These are phyloP conservation scores for Lutjanus argentimaculatus DNA, from an alignment of 2,797 vertebrate genomes.

Conservation along the genomic window DNA sequence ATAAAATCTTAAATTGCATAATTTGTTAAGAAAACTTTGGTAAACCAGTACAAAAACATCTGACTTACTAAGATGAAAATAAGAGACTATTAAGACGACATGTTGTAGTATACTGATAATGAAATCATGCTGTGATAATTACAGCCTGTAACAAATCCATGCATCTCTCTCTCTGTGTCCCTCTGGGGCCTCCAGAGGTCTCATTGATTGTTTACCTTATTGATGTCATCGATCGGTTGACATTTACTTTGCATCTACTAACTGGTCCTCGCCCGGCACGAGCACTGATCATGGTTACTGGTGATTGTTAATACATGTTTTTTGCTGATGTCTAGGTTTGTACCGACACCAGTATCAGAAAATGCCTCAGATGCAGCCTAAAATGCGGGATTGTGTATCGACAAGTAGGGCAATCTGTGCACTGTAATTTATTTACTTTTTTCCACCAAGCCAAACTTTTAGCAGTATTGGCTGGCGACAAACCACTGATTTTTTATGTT, in stretches of 20 bases:
- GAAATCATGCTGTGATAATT: not conserved
- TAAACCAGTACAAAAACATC: too few species aligned
- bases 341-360: too few species aligned
- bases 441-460: not conserved
- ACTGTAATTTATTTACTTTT: not conserved
- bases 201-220: slow-evolving; percentile 1
- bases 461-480: not conserved
- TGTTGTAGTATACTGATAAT: not conserved
- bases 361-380: too few species aligned
- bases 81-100: not conserved
- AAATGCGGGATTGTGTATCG: too few species aligned
- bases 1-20: too few species aligned
- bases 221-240: not conserved
- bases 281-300: not conserved
- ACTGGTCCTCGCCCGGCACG: not conserved
- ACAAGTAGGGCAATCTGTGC: too few species aligned
- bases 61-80: too few species aligned
- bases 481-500: not conserved
- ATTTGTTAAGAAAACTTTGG: too few species aligned
- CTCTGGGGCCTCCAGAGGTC: not conserved
- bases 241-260: not conserved
- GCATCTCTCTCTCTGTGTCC: not conserved
- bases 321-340: not conserved
- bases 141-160: not conserved
- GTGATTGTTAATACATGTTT: not conserved